phyloP scores from a whole-genome alignment of 2,888 invertebrate genomes.

The Lymantria dispar region DNA sequence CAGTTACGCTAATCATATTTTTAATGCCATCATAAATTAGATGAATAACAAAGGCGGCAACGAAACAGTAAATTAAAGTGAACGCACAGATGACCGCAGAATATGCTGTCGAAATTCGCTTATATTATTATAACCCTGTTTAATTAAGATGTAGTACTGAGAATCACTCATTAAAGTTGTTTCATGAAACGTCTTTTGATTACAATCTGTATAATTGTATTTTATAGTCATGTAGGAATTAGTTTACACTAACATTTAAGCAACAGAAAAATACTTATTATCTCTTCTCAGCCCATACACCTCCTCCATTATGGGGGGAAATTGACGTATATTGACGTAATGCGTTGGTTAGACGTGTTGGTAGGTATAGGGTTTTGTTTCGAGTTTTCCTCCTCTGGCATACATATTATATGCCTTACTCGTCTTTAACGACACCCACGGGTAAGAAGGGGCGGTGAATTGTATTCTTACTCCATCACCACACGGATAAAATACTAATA shows the following conservation, averaged over 20 bases:
- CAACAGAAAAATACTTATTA: background rate
- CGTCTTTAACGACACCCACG: too few species aligned
- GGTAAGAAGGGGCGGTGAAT: too few species aligned
- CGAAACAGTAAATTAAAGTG: constrained; percentile 45
- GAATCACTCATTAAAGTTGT: constrained; percentile 7
- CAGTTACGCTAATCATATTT: constrained; percentile 69
- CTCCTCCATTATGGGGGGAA: too few species aligned
- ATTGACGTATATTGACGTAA: too few species aligned
- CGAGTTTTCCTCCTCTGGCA: too few species aligned
- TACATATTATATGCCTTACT: too few species aligned
- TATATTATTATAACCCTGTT: constrained; percentile 7
- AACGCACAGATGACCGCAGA: constrained; percentile 41
- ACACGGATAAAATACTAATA: too few species aligned
- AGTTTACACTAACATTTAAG: background rate
- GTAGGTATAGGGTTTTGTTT: too few species aligned
- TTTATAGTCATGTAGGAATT: background rate
- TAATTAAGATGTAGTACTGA: constrained; percentile 22
- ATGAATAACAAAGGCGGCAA: constrained; percentile 46
- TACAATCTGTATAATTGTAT: background rate
- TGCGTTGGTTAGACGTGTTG: too few species aligned
- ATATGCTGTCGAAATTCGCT: constrained; percentile 27
- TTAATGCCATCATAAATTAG: constrained; percentile 69
- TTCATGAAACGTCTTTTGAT: constrained; percentile 7
- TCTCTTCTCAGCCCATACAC: too few species aligned
- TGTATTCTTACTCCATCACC: too few species aligned